A percentile compares a stretch with the other conserved stretches of the same genome.
Conservation (phyloP, 2,113 vertebrate genomes). For the Phaethon lepturus region DNA sequence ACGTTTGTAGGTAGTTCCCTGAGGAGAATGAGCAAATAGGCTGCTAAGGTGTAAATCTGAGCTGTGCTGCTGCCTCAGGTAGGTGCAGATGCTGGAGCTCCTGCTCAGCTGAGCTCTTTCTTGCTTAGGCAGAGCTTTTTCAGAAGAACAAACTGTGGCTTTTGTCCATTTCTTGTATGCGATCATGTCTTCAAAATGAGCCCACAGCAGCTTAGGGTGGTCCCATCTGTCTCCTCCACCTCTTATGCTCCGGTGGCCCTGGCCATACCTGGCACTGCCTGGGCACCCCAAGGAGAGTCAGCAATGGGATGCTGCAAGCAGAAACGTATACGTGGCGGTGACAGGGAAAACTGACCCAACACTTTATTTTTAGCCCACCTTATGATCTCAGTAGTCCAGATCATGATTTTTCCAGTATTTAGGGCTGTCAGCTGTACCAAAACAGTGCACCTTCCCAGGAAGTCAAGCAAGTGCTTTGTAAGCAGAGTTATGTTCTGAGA, state of each 20-base stretch:
- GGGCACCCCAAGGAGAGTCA: neutral
- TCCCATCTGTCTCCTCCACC: neutral
- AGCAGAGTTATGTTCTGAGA: neutral
- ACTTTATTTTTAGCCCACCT: neutral
- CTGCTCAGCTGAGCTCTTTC: neutral
- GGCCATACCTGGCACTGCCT: neutral
- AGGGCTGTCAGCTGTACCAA: neutral
- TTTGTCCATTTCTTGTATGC: neutral
- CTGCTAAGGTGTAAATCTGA: neutral
- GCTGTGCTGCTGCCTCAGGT: neutral
- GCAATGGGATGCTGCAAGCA: neutral
- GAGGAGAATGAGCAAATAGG: neutral
- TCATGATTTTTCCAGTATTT: neutral
- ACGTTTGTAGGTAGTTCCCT: neutral
- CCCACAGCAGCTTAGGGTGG: neutral
- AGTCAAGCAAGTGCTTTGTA: neutral
- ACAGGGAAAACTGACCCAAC: neutral
- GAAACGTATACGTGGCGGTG: accelerated
- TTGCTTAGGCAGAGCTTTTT: neutral
- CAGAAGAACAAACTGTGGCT: neutral
- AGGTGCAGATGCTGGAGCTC: neutral
- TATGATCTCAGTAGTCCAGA: neutral
- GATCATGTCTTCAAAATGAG: neutral
- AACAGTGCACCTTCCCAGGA: neutral
- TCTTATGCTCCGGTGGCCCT: neutral